Percentiles rank a stretch among this genome's conserved stretches.
Conservation (phyloP, 2,888 invertebrate species). For the Patella pellucida region DNA sequence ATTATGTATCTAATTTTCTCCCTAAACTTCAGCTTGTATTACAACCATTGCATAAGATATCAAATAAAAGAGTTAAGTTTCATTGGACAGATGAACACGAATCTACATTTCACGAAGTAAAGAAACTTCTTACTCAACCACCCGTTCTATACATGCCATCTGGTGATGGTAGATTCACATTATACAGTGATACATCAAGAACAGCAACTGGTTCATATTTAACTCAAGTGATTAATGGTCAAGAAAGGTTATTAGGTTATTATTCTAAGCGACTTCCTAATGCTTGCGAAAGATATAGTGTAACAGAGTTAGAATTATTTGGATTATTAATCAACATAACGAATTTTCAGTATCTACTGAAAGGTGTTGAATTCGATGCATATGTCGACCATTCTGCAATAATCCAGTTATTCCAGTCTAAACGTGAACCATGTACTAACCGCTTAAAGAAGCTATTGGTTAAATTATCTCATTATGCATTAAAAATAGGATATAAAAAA, state of each 20-base stretch:
- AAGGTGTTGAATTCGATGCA: conserved; percentile 1
- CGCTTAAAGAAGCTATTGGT: background rate
- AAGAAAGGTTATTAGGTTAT: background rate
- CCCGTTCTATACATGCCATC: background rate
- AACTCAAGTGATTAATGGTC: background rate
- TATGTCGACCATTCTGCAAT: background rate
- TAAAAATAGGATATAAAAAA: background rate
- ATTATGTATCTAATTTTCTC: background rate
- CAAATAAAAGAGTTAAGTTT: background rate
- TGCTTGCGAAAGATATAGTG: background rate
- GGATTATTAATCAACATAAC: background rate
- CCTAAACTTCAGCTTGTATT: background rate
- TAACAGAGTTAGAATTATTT: background rate
- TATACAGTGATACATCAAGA: background rate
- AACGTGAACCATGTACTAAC: conserved; percentile 3
- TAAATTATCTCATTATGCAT: background rate
- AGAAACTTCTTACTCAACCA: background rate
- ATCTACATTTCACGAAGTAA: background rate
- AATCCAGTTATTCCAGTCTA: background rate
- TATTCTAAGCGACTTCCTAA: background rate
- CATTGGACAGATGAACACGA: background rate
- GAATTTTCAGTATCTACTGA: background rate
- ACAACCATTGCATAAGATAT: background rate
- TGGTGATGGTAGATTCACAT: background rate
- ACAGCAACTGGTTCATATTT: conserved; percentile 1